Conservation (phyloP, 2,888 invertebrate genomes). For the Baronia brevicornis region DNA sequence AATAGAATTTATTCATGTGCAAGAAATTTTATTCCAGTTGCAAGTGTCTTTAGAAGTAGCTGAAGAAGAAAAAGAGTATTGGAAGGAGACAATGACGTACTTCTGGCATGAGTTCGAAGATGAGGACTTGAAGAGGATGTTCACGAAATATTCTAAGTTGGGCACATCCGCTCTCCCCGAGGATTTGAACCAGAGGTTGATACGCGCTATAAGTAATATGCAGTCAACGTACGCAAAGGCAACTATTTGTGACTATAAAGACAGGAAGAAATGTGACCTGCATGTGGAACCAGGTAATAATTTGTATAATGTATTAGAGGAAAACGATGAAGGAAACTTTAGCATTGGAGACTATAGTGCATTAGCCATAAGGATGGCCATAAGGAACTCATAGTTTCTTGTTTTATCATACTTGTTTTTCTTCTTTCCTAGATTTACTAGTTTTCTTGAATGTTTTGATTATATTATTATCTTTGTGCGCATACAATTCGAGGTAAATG, state of each 20-base stretch:
- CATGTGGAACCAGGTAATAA: slow-evolving; percentile 81
- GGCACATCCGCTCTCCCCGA: slow-evolving; percentile 85
- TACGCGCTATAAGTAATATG: slow-evolving; percentile 81
- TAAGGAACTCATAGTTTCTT: no score
- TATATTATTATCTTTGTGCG: no score
- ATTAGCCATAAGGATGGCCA: no score
- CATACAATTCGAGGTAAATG: no score
- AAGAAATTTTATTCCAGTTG: slow-evolving; percentile 40
- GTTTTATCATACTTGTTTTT: no score
- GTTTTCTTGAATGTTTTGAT: no score
- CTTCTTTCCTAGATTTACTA: no score
- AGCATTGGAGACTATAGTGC: no score
- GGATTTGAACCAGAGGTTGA: slow-evolving; percentile 77
- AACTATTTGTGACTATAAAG: slow-evolving; percentile 82
- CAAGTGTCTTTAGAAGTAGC: slow-evolving; percentile 52
- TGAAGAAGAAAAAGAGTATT: slow-evolving; percentile 77
- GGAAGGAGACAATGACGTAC: slow-evolving; percentile 80
- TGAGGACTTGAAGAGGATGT: slow-evolving; percentile 81
- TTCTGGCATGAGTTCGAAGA: slow-evolving; percentile 84
- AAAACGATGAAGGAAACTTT: no score
- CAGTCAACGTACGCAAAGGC: slow-evolving; percentile 84
- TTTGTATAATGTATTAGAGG: no score
- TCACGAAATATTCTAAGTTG: slow-evolving; percentile 80
- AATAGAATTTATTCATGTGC: background rate
- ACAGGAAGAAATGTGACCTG: slow-evolving; percentile 80